Percentiles rank a stretch among this genome's conserved stretches.
Conservation (phyloP, 2,888 invertebrate species). For the Azorinus chamasolen region DNA sequence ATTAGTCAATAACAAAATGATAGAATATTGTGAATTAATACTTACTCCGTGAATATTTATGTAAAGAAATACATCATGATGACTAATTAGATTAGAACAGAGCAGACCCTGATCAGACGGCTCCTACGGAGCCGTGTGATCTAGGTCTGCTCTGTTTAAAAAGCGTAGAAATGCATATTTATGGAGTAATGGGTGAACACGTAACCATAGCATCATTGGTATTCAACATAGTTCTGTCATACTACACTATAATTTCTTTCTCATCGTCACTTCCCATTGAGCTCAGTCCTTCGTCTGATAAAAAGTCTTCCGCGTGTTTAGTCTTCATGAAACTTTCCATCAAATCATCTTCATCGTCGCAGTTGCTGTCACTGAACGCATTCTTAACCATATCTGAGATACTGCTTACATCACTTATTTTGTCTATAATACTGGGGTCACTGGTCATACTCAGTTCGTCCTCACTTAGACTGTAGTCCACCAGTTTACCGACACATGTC, state of each 20-base stretch:
- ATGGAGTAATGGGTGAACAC: not conserved
- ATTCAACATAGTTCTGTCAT: not conserved
- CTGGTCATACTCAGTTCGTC: slow-evolving; percentile 13
- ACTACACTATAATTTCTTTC: slow-evolving; percentile 40
- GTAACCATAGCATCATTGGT: not conserved
- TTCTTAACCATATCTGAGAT: slow-evolving; percentile 47
- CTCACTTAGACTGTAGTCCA: slow-evolving; percentile 59
- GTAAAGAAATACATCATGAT: too few relatives aligned
- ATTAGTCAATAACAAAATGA: too few relatives aligned
- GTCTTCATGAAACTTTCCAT: slow-evolving; percentile 64
- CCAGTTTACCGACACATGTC: slow-evolving; percentile 22
- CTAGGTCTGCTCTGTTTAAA: too few relatives aligned
- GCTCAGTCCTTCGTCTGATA: slow-evolving; percentile 59
- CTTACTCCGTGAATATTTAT: too few relatives aligned
- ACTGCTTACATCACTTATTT: slow-evolving; percentile 27
- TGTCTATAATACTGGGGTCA: slow-evolving; percentile 19
- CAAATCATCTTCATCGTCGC: slow-evolving; percentile 45
- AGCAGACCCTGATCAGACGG: too few relatives aligned
- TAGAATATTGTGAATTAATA: too few relatives aligned
- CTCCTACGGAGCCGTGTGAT: too few relatives aligned
- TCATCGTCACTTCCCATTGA: slow-evolving; percentile 57
- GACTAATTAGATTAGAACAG: too few relatives aligned
- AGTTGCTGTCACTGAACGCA: slow-evolving; percentile 27
- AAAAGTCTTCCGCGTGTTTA: slow-evolving; percentile 46
- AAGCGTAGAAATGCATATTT: too few relatives aligned